A percentile compares a stretch with the other conserved stretches of the same genome.
phyloP scores from a whole-genome alignment of 2,113 vertebrate genomes.

The Pycnonotus jocosus region DNA sequence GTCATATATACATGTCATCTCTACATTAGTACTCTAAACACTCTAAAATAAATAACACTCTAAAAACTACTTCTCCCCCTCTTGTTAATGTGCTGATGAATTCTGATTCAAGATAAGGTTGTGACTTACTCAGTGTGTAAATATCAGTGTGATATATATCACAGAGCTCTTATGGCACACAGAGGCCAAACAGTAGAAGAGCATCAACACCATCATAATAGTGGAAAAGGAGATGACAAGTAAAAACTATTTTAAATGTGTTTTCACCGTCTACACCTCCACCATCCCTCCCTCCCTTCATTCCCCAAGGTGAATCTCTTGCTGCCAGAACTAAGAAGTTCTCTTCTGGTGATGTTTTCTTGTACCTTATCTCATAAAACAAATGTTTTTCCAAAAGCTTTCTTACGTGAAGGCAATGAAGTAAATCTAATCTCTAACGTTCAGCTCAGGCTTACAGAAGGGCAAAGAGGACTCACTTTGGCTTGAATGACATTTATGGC shows the following conservation, averaged over 20 bases:
- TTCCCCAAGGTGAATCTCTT: neutral
- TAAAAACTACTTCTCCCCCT: neutral
- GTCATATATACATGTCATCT: neutral
- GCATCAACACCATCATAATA: neutral
- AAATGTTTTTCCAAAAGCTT: constrained; percentile 1
- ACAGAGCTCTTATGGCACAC: neutral
- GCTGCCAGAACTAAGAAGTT: neutral
- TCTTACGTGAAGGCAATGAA: neutral
- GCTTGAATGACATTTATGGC: neutral
- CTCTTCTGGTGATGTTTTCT: neutral
- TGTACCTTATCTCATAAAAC: neutral
- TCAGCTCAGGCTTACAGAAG: neutral
- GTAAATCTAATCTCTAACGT: neutral
- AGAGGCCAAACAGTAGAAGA: neutral
- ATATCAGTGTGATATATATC: neutral
- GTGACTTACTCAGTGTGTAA: neutral
- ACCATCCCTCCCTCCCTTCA: neutral
- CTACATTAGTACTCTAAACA: neutral
- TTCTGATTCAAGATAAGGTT: neutral
- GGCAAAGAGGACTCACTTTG: neutral
- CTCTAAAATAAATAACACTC: neutral
- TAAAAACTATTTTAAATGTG: neutral
- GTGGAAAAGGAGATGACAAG: neutral
- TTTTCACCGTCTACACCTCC: neutral
- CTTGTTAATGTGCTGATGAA: neutral